These are phyloP conservation scores for Oceanodroma leucorhoa DNA, from an alignment of 2,797 vertebrate genomes.

Conservation along the genomic window DNA sequence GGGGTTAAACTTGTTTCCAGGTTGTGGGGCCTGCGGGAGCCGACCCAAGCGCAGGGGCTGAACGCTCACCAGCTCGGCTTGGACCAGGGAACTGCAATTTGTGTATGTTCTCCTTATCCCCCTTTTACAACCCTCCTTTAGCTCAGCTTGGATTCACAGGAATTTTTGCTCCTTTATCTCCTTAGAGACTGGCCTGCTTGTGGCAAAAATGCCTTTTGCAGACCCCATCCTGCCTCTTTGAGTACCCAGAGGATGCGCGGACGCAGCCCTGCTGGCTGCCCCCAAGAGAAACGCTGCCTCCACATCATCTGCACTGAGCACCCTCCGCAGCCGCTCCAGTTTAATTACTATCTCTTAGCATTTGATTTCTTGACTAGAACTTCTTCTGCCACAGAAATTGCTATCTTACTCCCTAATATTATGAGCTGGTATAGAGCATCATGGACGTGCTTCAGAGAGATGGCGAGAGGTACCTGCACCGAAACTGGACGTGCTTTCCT, in stretches of 20 bases:
- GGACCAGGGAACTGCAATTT: background rate
- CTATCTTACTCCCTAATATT: background rate
- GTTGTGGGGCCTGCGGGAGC: background rate
- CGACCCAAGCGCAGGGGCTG: background rate
- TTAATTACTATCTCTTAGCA: background rate
- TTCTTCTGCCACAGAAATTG: background rate
- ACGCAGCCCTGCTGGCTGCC: background rate
- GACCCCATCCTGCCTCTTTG: background rate
- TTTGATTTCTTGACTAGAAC: background rate
- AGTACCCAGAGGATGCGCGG: background rate
- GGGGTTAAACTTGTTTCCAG: background rate
- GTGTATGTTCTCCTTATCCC: background rate
- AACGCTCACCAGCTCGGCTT: background rate
- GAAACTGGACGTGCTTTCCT: background rate
- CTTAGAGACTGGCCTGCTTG: background rate
- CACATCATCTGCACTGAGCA: background rate
- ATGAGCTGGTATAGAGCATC: background rate
- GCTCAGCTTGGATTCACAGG: background rate
- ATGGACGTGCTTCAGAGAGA: background rate
- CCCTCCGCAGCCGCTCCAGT: background rate
- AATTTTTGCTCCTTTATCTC: constrained; percentile 13
- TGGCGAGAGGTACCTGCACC: background rate
- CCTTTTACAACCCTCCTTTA: background rate
- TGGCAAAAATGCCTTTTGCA: background rate
- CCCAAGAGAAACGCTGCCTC: background rate